Evolutionary conservation across 1,140 invertebrate genomes (phyloP).

Genomic region (Polypedilum pembai): DNA sequence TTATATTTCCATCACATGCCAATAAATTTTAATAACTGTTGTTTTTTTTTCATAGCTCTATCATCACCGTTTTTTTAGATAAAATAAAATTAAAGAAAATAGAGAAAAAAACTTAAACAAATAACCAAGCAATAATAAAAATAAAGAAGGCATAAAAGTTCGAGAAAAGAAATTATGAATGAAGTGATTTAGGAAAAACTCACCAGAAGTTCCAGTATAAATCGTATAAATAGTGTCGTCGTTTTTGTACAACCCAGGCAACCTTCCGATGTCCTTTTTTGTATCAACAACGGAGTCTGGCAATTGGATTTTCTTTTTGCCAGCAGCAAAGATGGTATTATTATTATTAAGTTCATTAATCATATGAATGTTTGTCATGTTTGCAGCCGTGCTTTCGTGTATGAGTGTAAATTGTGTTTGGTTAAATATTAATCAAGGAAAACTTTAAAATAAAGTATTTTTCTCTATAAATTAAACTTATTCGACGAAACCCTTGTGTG

Average conservation of each 20-base stretch:
- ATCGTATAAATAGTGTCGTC: constrained; percentile 19
- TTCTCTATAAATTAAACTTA: neutral
- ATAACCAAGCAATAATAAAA: neutral
- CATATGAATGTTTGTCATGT: constrained; percentile 26
- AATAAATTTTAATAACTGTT: neutral
- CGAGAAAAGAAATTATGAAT: neutral
- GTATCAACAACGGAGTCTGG: neutral
- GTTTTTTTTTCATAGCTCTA: too few relatives aligned
- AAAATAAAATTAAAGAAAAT: constrained; percentile 1
- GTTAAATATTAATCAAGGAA: too few relatives aligned
- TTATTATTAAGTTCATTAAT: constrained; percentile 26
- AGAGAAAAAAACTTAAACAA: neutral
- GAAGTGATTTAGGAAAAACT: neutral
- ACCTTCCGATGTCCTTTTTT: neutral
- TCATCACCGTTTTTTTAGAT: neutral
- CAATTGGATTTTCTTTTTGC: constrained; percentile 3
- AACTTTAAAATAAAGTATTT: too few relatives aligned
- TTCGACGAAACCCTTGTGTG: neutral
- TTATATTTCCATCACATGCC: neutral
- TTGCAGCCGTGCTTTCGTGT: neutral
- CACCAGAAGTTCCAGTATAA: constrained; percentile 21
- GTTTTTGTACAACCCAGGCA: neutral
- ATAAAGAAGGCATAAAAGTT: neutral
- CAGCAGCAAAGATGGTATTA: constrained; percentile 7
- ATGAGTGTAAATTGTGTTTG: neutral